phyloP scores from a whole-genome alignment of 1,140 invertebrate genomes.

The Drosophila tani region DNA sequence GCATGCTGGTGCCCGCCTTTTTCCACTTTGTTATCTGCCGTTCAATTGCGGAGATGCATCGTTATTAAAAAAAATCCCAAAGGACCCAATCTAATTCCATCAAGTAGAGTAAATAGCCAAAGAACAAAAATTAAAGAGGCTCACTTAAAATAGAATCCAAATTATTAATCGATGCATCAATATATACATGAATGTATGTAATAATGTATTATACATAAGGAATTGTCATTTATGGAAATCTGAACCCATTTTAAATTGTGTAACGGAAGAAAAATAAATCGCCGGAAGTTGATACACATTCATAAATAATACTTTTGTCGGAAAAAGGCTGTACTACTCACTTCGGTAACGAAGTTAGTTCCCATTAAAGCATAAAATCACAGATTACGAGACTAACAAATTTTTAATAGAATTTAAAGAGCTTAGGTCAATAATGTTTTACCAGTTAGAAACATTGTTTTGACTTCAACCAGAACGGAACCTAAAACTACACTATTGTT shows the following conservation, averaged over 20 bases:
- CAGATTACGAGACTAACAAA: no score
- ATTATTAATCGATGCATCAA: background rate
- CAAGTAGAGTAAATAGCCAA: background rate
- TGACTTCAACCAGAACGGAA: no score
- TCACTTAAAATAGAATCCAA: background rate
- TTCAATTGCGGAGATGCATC: background rate
- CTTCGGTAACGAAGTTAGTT: no score
- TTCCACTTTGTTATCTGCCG: background rate
- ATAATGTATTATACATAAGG: slow-evolving; percentile 2
- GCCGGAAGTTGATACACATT: slow-evolving; percentile 5
- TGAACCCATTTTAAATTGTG: background rate
- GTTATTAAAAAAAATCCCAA: background rate
- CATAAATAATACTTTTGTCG: slow-evolving; percentile 3
- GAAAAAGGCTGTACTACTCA: background rate
- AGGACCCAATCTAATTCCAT: background rate
- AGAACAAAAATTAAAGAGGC: background rate
- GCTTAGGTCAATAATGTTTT: no score
- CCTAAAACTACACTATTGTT: no score
- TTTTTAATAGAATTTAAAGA: no score
- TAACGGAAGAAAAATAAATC: slow-evolving; percentile 7
- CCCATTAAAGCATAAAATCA: background rate
- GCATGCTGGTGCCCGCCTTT: background rate
- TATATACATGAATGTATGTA: background rate
- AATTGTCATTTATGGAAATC: slow-evolving; percentile 3
- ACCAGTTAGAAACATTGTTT: no score